Percentiles rank a stretch among this genome's conserved stretches.
These are phyloP conservation scores for Myotis daubentonii DNA, from an alignment of 2,797 vertebrate species.

Conservation along the genomic window DNA sequence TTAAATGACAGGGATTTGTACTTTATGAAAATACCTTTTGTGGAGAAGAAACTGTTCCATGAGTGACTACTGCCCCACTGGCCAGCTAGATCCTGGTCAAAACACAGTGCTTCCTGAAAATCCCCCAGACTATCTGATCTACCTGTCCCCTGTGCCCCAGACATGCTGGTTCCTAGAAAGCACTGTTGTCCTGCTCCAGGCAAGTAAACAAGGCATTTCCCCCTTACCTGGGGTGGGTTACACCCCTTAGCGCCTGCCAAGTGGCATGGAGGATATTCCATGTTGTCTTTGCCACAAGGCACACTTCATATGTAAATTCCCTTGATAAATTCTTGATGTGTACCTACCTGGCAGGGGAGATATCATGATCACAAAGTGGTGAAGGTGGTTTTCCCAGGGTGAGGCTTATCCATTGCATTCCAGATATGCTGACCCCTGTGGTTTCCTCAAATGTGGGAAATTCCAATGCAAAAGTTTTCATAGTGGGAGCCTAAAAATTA, in stretches of 20 bases:
- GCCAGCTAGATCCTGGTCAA: neutral
- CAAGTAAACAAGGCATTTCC: neutral
- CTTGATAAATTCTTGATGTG: neutral
- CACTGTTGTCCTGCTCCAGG: neutral
- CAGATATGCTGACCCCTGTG: neutral
- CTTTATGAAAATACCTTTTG: slow-evolving; percentile 27
- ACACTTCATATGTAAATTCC: neutral
- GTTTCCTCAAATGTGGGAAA: neutral
- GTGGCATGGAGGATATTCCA: neutral
- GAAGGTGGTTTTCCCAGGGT: neutral
- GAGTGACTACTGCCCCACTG: neutral
- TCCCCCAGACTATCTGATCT: neutral
- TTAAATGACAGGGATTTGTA: neutral
- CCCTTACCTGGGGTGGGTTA: too few species aligned
- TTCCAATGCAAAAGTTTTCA: neutral
- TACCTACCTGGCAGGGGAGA: too few species aligned
- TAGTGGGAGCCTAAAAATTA: neutral
- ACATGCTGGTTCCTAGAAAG: neutral
- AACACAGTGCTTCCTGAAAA: neutral
- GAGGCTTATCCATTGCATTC: neutral
- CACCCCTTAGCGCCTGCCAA: neutral
- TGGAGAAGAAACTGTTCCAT: neutral
- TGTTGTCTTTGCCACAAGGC: neutral
- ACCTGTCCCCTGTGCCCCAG: neutral
- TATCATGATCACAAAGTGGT: neutral